These are phyloP conservation scores for Gila orcuttii DNA, from an alignment of 2,113 vertebrate species.

Conservation along the genomic window DNA sequence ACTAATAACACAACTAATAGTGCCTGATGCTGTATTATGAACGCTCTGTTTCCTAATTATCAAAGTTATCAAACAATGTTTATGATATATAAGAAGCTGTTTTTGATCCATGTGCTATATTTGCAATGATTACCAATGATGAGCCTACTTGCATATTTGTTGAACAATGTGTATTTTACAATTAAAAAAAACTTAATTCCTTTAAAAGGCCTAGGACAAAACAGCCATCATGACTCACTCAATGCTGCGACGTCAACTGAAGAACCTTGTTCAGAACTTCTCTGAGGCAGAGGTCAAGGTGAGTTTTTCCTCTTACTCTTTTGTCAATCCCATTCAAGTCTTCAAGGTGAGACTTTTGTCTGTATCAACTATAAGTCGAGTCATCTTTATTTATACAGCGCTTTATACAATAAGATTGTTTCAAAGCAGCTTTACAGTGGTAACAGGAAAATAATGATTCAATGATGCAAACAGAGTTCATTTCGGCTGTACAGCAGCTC, in stretches of 20 bases:
- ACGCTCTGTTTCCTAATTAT: background rate
- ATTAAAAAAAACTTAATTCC: too few relatives aligned
- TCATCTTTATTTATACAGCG: too few relatives aligned
- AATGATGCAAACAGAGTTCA: too few relatives aligned
- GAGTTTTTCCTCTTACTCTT: constrained; percentile 13
- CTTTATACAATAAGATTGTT: too few relatives aligned
- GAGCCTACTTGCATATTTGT: background rate
- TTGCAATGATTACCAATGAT: background rate
- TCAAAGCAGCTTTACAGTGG: too few relatives aligned
- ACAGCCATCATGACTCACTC: constrained; percentile 83
- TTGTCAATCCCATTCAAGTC: background rate
- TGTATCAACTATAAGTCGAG: background rate
- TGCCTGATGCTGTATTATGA: background rate
- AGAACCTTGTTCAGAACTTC: constrained; percentile 92
- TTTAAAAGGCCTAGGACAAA: constrained; percentile 18
- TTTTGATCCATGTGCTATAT: background rate
- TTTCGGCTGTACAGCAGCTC: too few relatives aligned
- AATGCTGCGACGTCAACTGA: constrained; percentile 85
- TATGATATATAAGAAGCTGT: background rate
- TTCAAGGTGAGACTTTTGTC: background rate
- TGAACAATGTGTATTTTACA: background rate
- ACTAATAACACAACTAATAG: background rate
- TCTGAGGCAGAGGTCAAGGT: constrained; percentile 94
- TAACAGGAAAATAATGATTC: too few relatives aligned
- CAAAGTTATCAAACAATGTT: background rate